phyloP scores from a whole-genome alignment of 2,113 vertebrate species.

The Marcusenius ussheri region DNA sequence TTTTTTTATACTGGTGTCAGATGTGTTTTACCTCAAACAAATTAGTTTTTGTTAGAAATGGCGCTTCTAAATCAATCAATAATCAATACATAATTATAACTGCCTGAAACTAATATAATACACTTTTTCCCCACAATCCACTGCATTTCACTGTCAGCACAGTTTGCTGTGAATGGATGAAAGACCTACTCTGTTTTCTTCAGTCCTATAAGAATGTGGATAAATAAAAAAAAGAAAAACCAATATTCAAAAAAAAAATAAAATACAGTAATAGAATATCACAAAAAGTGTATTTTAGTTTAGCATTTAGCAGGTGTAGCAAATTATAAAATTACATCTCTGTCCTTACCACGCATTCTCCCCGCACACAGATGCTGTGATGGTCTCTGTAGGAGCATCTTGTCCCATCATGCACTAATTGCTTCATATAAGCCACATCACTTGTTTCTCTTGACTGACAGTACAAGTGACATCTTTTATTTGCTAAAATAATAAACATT shows the following conservation, averaged over 20 bases:
- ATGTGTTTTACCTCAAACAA: background rate
- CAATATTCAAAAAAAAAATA: background rate
- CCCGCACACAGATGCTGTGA: conserved; percentile 87
- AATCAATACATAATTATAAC: background rate
- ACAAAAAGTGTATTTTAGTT: no score
- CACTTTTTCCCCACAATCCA: background rate
- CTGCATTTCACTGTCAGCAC: background rate
- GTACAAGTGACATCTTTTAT: conserved; percentile 86
- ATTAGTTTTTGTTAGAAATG: background rate
- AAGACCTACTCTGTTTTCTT: background rate
- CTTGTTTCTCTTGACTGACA: conserved; percentile 85
- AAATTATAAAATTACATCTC: background rate
- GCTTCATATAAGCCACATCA: conserved; percentile 82
- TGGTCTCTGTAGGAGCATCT: conserved; percentile 91
- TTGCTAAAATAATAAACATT: conserved; percentile 56
- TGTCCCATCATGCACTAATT: conserved; percentile 86
- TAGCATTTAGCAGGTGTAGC: background rate
- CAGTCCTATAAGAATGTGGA: background rate
- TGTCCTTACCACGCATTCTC: conserved; percentile 88
- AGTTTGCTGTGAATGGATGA: background rate
- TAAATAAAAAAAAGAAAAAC: background rate
- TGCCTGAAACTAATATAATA: background rate
- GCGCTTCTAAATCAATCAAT: background rate
- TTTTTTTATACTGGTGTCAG: background rate
- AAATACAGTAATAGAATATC: background rate